Percentiles rank a stretch among this genome's conserved stretches.
These are phyloP conservation scores for Bellardia pandia DNA, from an alignment of 2,888 invertebrate species.

Conservation along the genomic window DNA sequence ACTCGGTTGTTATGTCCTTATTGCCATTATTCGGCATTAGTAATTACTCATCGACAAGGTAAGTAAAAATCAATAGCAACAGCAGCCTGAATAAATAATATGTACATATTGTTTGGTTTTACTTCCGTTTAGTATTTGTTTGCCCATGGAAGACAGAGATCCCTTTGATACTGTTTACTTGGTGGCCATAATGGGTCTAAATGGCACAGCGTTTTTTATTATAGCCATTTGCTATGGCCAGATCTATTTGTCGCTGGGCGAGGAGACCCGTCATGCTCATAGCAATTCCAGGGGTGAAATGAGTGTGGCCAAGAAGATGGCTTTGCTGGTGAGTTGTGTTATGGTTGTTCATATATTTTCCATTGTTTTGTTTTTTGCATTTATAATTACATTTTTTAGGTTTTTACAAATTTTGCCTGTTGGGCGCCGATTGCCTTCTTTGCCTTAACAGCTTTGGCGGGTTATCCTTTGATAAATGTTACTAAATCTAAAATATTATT, in stretches of 20 bases:
- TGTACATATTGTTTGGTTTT: neutral
- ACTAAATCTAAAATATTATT: slow-evolving; percentile 91
- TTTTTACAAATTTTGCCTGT: slow-evolving; percentile 92
- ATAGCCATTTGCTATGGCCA: slow-evolving; percentile 94
- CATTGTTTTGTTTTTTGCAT: neutral
- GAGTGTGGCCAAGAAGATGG: slow-evolving; percentile 95
- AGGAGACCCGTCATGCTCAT: slow-evolving; percentile 87
- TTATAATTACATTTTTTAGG: slow-evolving; percentile 75
- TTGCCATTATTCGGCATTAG: slow-evolving; percentile 93
- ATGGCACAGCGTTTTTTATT: slow-evolving; percentile 91
- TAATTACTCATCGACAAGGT: slow-evolving; percentile 94
- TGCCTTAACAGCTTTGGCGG: slow-evolving; percentile 93
- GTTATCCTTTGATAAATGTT: slow-evolving; percentile 92
- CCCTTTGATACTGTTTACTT: slow-evolving; percentile 90
- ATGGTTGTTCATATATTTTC: neutral
- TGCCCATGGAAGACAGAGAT: slow-evolving; percentile 92
- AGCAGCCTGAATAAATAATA: neutral
- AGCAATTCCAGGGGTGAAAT: slow-evolving; percentile 86
- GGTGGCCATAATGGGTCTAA: slow-evolving; percentile 89
- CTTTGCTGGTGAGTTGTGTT: slow-evolving; percentile 87
- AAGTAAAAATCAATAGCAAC: slow-evolving; percentile 45
- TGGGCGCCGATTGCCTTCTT: slow-evolving; percentile 96
- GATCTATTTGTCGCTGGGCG: slow-evolving; percentile 92
- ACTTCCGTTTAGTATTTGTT: slow-evolving; percentile 88
- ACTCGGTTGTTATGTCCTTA: slow-evolving; percentile 90